Percentiles rank a stretch among this genome's conserved stretches.
Evolutionary conservation across 1,140 invertebrate species (phyloP).

Genomic region (Eupeodes corollae): DNA sequence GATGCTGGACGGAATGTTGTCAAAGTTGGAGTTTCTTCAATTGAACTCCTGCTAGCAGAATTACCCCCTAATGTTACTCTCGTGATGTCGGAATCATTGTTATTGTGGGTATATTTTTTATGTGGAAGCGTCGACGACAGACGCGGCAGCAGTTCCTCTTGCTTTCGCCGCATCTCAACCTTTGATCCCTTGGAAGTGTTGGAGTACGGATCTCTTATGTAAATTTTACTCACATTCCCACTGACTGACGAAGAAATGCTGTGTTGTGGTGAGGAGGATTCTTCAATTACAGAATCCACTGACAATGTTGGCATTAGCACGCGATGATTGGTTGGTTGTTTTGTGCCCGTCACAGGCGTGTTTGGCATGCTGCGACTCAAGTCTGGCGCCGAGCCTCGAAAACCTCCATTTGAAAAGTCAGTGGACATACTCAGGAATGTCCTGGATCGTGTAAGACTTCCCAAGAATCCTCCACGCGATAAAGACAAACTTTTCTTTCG

Average conservation of each 20-base stretch:
- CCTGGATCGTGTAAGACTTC: conserved; percentile 40
- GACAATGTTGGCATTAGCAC: background rate
- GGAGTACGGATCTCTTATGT: background rate
- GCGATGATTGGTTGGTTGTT: conserved; percentile 6
- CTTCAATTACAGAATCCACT: background rate
- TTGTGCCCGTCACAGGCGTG: conserved; percentile 26
- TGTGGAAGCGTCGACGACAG: too few relatives aligned
- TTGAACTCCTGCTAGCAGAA: too few relatives aligned
- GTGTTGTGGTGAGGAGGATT: background rate
- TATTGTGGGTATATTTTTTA: too few relatives aligned
- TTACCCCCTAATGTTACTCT: too few relatives aligned
- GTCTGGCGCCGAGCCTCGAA: conserved; percentile 32
- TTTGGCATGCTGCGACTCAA: conserved; percentile 33
- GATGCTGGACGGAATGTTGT: conserved; percentile 10
- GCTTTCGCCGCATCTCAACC: too few relatives aligned
- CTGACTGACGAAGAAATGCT: background rate
- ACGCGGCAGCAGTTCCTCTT: too few relatives aligned
- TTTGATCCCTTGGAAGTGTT: too few relatives aligned
- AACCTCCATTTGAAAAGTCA: conserved; percentile 12
- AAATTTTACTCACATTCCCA: background rate
- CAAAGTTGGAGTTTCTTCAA: conserved; percentile 17
- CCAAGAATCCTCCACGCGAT: conserved; percentile 39
- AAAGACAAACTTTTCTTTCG: conserved; percentile 38
- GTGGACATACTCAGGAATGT: conserved; percentile 35
- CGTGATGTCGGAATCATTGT: too few relatives aligned